Evolutionary conservation across 2,888 invertebrate species (phyloP), one percentile per base, ranked within the genome.

Genomic region (Oscheius sp.): DNA sequence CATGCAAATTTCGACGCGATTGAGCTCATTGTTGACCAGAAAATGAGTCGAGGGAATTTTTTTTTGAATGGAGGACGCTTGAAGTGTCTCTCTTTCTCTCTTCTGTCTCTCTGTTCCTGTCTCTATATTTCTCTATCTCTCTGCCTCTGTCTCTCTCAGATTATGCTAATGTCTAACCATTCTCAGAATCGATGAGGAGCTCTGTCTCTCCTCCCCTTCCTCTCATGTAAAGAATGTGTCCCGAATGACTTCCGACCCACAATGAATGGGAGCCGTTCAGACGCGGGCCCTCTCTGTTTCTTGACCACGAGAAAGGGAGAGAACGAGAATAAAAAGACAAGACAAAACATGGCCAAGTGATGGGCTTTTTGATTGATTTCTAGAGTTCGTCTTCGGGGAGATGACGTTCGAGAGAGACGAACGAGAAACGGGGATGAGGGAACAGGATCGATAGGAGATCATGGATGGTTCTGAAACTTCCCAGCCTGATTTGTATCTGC

Each of bases 221-320:
- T 42, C 42, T 55, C 66, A 13, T 37, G 42, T 68, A 68, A 68
- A 68, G 68, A 68, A 68, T 68, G 68, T 68, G 68, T 68, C 68
- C 68, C 68, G 68, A 68, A 68, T 68, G 68, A 68, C 68, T 68
- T 68, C 68, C 68, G 68, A 68, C 60, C 48, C n/a, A 60, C 65
- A 50, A 68, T 68, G 68, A 55, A 68, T 53, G 37, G 42, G 42
- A 3, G 55, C 63, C 63, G 47, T 58, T 58, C 58, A 33, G 32
- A 53, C n/a, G 53, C 7, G 29, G 50, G 50, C 50, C 21, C 21
- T 21, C 21, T 21, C 29, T 53, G 53, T 29, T 13, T 53, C 53
- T 53, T 53, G 53, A 53, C 53, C n/a, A 53, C 53, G 53, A 29
- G 10, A 53, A 53, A 53, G 29, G 10, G n/a, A 29, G 53, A 53